Percentiles rank a stretch among this genome's conserved stretches.
Conservation (phyloP, 2,113 vertebrate genomes). For the Bufo bufo region DNA sequence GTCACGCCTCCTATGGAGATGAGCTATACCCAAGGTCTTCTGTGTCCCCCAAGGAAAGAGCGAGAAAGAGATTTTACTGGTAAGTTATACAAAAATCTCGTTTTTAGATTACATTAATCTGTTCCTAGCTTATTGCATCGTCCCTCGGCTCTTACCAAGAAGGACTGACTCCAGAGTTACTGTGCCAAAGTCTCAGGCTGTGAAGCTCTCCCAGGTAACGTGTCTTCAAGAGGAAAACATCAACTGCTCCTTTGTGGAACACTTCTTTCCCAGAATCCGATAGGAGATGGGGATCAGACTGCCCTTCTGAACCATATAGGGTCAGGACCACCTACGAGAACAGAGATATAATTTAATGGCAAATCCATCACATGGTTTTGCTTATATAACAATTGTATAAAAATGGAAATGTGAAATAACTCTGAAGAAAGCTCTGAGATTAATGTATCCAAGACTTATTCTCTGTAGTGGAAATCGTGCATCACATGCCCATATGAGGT, state of each 20-base stretch:
- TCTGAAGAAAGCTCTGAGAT: background rate
- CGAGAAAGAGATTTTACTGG: no score
- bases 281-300: conserved; percentile 72
- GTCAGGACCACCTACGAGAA: conserved; percentile 73
- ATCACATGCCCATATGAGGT: background rate
- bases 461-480: no score
- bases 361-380: background rate
- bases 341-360: background rate
- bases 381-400: background rate
- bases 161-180: conserved; percentile 75
- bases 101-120: no score
- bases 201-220: conserved; percentile 75
- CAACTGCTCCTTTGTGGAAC: conserved; percentile 76
- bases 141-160: conserved; percentile 71
- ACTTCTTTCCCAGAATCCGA: conserved; percentile 74
- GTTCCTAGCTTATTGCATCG: background rate
- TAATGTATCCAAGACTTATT: background rate
- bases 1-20: no score
- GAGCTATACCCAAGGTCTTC: no score
- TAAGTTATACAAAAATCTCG: no score
- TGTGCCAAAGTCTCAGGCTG: conserved; percentile 77
- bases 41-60: no score
- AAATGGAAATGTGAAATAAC: background rate
- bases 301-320: conserved; percentile 74
- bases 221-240: conserved; percentile 79